phyloP scores from a whole-genome alignment of 2,888 invertebrate genomes.

The Drosophila flavopinicola region DNA sequence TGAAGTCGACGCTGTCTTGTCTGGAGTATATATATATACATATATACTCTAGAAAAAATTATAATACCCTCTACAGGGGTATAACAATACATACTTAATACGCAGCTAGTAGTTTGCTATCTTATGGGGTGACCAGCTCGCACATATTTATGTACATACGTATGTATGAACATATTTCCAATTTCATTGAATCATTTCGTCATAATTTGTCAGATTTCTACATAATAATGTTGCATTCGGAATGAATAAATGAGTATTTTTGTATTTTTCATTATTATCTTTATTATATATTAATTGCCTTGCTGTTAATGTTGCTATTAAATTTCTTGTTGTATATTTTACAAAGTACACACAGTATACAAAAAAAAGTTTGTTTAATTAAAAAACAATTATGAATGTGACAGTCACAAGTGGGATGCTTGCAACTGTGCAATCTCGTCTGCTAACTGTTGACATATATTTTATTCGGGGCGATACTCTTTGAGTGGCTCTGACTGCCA shows the following conservation, averaged over 20 bases:
- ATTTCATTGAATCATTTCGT: no score
- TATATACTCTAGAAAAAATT: no score
- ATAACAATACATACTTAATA: no score
- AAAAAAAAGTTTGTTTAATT: constrained; percentile 25
- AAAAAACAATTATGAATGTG: constrained; percentile 32
- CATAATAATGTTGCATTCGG: no score
- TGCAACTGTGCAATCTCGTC: constrained; percentile 12
- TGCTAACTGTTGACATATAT: constrained; percentile 11
- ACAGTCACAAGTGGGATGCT: constrained; percentile 15
- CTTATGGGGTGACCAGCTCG: no score
- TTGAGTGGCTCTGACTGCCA: constrained; percentile 29
- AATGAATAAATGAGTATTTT: not conserved
- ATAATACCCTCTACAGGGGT: no score
- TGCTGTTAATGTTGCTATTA: constrained; percentile 69
- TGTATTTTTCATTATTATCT: constrained; percentile 50
- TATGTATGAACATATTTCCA: no score
- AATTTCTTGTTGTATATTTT: constrained; percentile 75
- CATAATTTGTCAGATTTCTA: no score
- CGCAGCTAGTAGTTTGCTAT: no score
- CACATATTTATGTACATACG: no score
- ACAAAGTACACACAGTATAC: constrained; percentile 76
- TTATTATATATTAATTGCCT: constrained; percentile 77
- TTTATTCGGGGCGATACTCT: constrained; percentile 25
- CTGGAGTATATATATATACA: no score
- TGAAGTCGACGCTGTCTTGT: no score